These are phyloP conservation scores for Hydroisotoma schaefferi DNA, from an alignment of 2,888 invertebrate genomes.

Conservation along the genomic window DNA sequence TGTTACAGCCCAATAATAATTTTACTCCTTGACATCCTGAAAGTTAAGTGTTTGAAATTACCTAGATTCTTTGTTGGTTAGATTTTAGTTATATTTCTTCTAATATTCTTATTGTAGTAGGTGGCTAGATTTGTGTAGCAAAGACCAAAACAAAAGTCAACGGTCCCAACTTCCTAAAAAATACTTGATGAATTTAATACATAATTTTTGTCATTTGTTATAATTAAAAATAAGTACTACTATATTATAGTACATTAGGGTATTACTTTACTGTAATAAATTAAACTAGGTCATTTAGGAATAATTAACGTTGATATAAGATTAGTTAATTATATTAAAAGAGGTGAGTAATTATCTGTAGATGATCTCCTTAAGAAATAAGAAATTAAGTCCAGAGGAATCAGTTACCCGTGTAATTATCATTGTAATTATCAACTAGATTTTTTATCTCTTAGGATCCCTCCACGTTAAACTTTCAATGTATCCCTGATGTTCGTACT, in stretches of 20 bases:
- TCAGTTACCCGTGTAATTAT: slow-evolving; percentile 16
- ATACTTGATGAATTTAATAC: too few relatives aligned
- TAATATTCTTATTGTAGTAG: too few relatives aligned
- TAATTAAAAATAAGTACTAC: not conserved
- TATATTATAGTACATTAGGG: not conserved
- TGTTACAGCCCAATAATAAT: slow-evolving; percentile 1
- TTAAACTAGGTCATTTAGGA: not conserved
- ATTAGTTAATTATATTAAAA: not conserved
- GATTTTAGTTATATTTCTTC: too few relatives aligned
- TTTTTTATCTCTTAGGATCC: too few relatives aligned
- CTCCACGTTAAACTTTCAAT: too few relatives aligned
- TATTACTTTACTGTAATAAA: not conserved
- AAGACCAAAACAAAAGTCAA: not conserved
- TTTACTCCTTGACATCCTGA: not conserved
- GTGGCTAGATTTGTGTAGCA: not conserved
- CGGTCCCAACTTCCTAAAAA: slow-evolving; percentile 7
- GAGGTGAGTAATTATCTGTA: too few relatives aligned
- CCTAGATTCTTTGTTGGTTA: too few relatives aligned
- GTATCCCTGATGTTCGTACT: too few relatives aligned
- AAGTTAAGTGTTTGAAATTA: not conserved
- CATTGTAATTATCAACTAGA: slow-evolving; percentile 15
- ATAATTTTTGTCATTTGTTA: not conserved
- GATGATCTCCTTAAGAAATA: slow-evolving; percentile 2
- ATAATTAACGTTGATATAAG: not conserved
- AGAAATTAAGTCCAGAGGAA: slow-evolving; percentile 6